These are phyloP conservation scores for Phaedon cochleariae DNA, from an alignment of 2,888 invertebrate genomes.

Conservation along the genomic window DNA sequence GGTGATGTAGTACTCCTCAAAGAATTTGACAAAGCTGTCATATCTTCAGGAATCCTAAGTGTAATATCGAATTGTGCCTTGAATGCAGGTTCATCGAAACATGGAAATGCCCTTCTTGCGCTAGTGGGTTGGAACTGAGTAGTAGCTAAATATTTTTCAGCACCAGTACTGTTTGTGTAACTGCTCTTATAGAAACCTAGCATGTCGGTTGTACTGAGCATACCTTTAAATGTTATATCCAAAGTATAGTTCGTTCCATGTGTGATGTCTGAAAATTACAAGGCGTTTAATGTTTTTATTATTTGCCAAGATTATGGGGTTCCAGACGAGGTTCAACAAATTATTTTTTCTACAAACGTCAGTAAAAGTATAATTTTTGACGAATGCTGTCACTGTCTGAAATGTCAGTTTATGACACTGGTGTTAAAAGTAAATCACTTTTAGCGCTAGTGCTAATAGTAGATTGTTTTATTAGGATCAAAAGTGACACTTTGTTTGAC, in stretches of 20 bases:
- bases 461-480: too few species aligned
- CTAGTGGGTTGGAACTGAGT: slow-evolving; percentile 75
- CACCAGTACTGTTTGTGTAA: slow-evolving; percentile 30
- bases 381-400: too few species aligned
- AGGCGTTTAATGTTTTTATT: too few species aligned
- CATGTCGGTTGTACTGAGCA: slow-evolving; percentile 54
- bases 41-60: slow-evolving; percentile 60
- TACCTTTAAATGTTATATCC: slow-evolving; percentile 18
- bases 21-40: slow-evolving; percentile 46
- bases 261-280: slow-evolving; percentile 4
- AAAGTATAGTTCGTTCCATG: slow-evolving; percentile 13
- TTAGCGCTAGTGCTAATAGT: too few species aligned
- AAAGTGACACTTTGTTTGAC: too few species aligned
- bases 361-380: too few species aligned
- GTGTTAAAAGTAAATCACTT: too few species aligned
- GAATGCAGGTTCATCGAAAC: slow-evolving; percentile 76
- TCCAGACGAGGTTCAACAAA: too few species aligned
- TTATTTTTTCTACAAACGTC: too few species aligned
- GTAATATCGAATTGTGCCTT: slow-evolving; percentile 71
- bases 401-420: too few species aligned
- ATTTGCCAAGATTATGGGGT: neutral
- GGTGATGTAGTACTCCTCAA: neutral
- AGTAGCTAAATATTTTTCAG: slow-evolving; percentile 67
- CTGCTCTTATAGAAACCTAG: slow-evolving; percentile 64
- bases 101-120: slow-evolving; percentile 77